Conservation (phyloP, 1,140 invertebrate species). For the Procambarus virginalis region DNA sequence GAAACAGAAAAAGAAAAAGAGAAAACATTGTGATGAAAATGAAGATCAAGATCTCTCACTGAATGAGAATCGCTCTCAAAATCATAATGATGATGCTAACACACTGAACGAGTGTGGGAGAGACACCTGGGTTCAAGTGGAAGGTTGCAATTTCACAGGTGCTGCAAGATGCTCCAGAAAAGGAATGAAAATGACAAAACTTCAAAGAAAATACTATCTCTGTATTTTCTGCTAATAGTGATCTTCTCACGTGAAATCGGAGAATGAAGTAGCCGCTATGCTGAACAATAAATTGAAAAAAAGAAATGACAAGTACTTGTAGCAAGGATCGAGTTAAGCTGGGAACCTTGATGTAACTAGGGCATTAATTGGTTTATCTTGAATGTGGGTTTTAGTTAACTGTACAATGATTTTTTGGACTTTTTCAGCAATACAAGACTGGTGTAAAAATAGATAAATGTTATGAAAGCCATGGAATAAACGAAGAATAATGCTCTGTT, state of each 20-base stretch:
- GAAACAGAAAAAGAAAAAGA: constrained; percentile 18
- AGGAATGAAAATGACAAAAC: constrained; percentile 10
- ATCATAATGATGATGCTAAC: neutral
- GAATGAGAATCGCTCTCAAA: neutral
- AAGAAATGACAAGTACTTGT: neutral
- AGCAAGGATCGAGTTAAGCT: neutral
- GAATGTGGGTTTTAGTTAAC: too few species aligned
- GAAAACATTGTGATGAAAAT: neutral
- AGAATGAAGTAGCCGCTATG: neutral
- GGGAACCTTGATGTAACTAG: neutral
- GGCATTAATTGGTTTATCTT: too few species aligned
- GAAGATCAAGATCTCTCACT: neutral
- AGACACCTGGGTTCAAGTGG: neutral
- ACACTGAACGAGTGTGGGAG: neutral
- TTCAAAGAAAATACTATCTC: neutral
- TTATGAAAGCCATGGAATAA: too few species aligned
- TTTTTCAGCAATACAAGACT: too few species aligned
- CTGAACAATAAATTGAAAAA: constrained; percentile 12
- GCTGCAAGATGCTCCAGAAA: constrained; percentile 1
- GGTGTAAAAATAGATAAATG: too few species aligned
- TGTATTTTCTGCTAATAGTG: constrained; percentile 2
- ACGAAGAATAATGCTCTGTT: too few species aligned
- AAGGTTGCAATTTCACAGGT: neutral
- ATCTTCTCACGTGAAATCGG: constrained; percentile 1
- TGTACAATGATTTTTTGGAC: too few species aligned